These are phyloP conservation scores for Neotragus moschatus DNA, from an alignment of 2,113 vertebrate species.

Conservation along the genomic window DNA sequence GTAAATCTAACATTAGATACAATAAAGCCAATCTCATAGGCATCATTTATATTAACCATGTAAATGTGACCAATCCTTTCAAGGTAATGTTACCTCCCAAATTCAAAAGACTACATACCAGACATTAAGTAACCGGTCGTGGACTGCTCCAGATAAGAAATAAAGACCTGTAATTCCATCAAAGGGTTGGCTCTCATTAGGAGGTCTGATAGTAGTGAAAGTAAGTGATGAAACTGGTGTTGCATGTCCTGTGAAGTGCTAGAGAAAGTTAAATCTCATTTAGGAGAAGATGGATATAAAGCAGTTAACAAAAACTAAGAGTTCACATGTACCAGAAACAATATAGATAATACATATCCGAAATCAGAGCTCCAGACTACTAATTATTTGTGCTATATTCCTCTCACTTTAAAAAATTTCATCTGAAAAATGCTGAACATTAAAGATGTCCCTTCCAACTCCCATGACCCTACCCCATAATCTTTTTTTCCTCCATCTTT, in stretches of 20 bases:
- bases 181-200: constrained; percentile 83
- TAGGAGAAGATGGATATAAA: constrained; percentile 31
- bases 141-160: constrained; percentile 93
- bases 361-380: not conserved
- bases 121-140: constrained; percentile 94
- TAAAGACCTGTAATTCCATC: constrained; percentile 93
- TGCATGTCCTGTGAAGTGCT: constrained; percentile 98
- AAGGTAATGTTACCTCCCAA: not conserved
- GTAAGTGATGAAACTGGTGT: constrained; percentile 91
- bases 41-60: not conserved
- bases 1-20: not conserved
- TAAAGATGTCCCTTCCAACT: not conserved
- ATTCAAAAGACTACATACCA: constrained; percentile 86
- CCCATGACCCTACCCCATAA: not conserved
- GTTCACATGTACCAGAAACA: not conserved
- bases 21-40: not conserved
- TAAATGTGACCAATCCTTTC: not conserved
- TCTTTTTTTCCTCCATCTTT: not conserved
- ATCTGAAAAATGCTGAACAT: not conserved
- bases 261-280: constrained; percentile 40
- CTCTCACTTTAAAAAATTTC: not conserved
- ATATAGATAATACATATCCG: not conserved
- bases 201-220: constrained; percentile 90
- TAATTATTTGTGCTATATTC: not conserved
- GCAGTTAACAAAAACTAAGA: not conserved